Conservation (phyloP, 2,888 invertebrate species). For the Andrena haemorrhoa region DNA sequence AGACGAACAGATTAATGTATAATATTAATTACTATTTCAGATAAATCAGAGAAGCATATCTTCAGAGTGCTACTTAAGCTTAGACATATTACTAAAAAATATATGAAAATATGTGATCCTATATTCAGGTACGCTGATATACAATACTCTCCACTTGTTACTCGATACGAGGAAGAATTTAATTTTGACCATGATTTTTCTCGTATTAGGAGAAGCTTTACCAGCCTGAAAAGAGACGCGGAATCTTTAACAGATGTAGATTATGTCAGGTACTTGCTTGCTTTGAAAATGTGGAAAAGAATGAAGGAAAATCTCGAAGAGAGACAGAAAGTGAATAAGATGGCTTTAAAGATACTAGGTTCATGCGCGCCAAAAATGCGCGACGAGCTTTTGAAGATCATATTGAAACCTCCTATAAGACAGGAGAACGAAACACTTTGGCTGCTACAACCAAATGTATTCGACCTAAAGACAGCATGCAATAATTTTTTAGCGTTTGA, state of each 20-base stretch:
- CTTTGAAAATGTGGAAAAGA: conserved; percentile 80
- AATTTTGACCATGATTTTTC: conserved; percentile 19
- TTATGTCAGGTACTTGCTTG: conserved; percentile 79
- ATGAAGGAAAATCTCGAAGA: conserved; percentile 71
- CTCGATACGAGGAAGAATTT: not conserved
- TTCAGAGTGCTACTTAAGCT: conserved; percentile 78
- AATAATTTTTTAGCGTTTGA: conserved; percentile 74
- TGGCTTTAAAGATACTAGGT: conserved; percentile 76
- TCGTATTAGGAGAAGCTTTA: conserved; percentile 77
- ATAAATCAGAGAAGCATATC: conserved; percentile 81
- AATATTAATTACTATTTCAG: conserved; percentile 60
- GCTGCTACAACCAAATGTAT: conserved; percentile 76
- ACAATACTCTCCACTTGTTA: conserved; percentile 4
- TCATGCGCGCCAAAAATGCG: conserved; percentile 70
- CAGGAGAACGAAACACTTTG: conserved; percentile 74
- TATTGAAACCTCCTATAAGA: conserved; percentile 69
- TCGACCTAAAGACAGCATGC: conserved; percentile 74
- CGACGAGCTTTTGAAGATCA: conserved; percentile 68
- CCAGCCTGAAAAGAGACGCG: conserved; percentile 56
- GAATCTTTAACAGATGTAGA: conserved; percentile 68
- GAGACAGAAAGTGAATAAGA: conserved; percentile 72
- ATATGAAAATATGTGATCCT: conserved; percentile 75
- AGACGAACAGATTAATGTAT: not conserved
- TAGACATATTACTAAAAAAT: conserved; percentile 73
- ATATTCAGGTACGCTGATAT: conserved; percentile 75